These are phyloP conservation scores for Cricetomys ansorgei DNA, from an alignment of 2,113 vertebrate genomes.

Conservation along the genomic window DNA sequence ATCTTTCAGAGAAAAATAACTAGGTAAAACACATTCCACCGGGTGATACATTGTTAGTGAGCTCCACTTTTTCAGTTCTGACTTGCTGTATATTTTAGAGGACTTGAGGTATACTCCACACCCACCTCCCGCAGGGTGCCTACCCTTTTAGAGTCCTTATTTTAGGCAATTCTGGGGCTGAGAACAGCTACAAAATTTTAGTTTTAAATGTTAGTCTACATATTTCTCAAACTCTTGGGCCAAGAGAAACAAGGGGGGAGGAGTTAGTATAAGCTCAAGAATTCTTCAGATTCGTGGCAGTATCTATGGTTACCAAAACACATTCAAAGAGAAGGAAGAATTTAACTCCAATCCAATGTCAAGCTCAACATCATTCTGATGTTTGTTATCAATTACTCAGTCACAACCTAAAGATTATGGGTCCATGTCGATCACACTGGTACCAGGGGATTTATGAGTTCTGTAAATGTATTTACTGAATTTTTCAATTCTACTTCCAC, in stretches of 20 bases:
- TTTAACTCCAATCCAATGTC: background rate
- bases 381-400: background rate
- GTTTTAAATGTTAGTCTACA: slow-evolving; percentile 28
- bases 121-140: background rate
- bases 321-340: background rate
- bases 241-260: slow-evolving; percentile 43
- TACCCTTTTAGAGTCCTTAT: background rate
- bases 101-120: background rate
- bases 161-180: background rate
- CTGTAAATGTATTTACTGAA: background rate
- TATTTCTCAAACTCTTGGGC: background rate
- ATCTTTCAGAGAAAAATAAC: background rate
- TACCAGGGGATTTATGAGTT: background rate
- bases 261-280: background rate
- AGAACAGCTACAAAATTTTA: background rate
- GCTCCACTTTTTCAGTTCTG: background rate
- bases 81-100: background rate
- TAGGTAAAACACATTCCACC: background rate
- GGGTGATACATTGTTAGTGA: background rate
- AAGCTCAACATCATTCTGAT: background rate
- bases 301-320: background rate
- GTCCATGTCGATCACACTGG: background rate
- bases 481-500: background rate
- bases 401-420: background rate
- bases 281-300: background rate